Evolutionary conservation across 2,113 vertebrate genomes (phyloP).

Genomic region (Furnarius figulus): DNA sequence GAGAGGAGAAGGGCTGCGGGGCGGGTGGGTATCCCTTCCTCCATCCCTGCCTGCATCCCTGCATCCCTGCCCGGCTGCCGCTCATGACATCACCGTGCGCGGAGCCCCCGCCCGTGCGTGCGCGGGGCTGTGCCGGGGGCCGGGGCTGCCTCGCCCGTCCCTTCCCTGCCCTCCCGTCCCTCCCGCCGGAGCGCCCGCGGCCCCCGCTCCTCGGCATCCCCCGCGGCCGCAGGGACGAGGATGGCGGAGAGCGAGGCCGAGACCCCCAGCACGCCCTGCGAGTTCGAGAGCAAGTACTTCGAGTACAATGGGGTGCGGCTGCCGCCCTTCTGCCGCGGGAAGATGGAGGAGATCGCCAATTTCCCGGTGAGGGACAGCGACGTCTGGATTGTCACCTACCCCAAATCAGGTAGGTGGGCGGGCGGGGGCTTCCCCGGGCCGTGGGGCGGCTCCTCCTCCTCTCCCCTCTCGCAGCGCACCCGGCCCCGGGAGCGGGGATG

Average conservation of each 20-base stretch:
- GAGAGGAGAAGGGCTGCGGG: not conserved
- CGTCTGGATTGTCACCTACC: slow-evolving; percentile 97
- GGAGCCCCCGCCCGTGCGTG: not conserved
- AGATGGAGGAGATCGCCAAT: slow-evolving; percentile 95
- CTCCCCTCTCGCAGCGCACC: not conserved
- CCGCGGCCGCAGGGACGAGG: slow-evolving; percentile 47
- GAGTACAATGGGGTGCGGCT: slow-evolving; percentile 95
- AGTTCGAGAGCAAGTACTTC: slow-evolving; percentile 98
- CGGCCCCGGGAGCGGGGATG: not conserved
- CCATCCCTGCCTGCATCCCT: no score
- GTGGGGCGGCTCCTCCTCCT: no score
- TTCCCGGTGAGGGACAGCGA: slow-evolving; percentile 94
- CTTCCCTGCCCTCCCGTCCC: not conserved
- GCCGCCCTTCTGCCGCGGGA: slow-evolving; percentile 96
- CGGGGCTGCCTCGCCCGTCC: not conserved
- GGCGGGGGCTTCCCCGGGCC: not conserved
- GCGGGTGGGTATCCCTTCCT: not conserved
- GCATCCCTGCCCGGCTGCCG: not conserved
- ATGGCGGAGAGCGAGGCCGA: slow-evolving; percentile 98
- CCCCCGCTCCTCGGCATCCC: not conserved
- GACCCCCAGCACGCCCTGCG: slow-evolving; percentile 94
- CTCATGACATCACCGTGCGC: slow-evolving; percentile 81
- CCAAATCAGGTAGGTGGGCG: slow-evolving; percentile 87
- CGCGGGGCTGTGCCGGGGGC: not conserved
- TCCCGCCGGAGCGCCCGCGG: not conserved